Base-by-base conservation (phyloP, 2,888 invertebrate species). In the Apeira syringaria region DNA sequence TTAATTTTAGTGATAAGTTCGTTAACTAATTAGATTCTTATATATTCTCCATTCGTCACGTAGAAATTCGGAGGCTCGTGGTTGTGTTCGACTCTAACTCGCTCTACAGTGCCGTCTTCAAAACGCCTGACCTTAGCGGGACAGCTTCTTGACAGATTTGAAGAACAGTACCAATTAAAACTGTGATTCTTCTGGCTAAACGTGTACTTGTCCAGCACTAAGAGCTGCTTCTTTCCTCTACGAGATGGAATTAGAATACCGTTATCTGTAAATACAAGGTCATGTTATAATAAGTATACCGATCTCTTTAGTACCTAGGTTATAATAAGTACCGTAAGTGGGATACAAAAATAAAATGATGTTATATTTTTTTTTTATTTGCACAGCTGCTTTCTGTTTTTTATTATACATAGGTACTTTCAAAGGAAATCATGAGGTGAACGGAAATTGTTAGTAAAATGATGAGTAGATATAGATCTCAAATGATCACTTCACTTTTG, bases 101-200 rank as follows among this genome's bases (percentile, higher is more conserved):
- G 26, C 1, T 15, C n/a, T 10, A 50, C 30, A 2, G 31, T 10
- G 3, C 53, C 50, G 12, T 42, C 35, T n/a, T 24, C 10, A 2
- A 31, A 40, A 7, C 39, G 28, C 18, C 38, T 42, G 13, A 46
- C 25, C 12, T 33, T 46, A 1, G 43, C 50, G 0, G 11, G 26
- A 15, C 50, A 50, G 5, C 32, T 5, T 30, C 24, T 46, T 3
- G 39, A 32, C 1, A 30, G 52, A 40, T 61, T 69, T 1, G 72
- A 68, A n/a, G 76, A 73, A 33, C 77, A 76, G 2, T 60, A 51
- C 75, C 75, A 78, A 17, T 59, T 60, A 0, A 40, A 22, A 13
- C 57, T 58, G 28, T 66, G 52, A 40, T 70, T 68, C 15, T 70
- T 62, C 47, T 75, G 76, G 3, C 66, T 69, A 36, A 67, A 76